Base-by-base conservation (phyloP, 2,113 vertebrate species). In the Xenopus tropicalis region DNA sequence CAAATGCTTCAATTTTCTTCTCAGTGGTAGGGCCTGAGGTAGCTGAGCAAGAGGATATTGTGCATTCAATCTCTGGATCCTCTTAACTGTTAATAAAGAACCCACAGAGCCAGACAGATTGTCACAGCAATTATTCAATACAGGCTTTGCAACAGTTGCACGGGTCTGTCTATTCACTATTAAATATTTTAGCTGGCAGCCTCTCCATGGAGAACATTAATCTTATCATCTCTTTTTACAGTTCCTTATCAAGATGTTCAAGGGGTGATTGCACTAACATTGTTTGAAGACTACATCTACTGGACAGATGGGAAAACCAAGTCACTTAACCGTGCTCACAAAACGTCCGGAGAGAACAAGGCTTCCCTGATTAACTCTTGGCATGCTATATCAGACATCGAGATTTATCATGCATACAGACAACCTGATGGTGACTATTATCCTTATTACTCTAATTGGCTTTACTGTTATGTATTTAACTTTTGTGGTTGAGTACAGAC, bases 251-350 rank as follows among this genome's bases (percentile, higher is more conserved):
- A 95, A 82, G 94, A 97, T 83, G 94, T 98, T 86, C 93, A 94
- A 73, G 94, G 94, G 66, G 96, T 98, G 83, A 97, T 98, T 87
- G 95, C 96, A 1, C 90, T 99, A 83, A 96, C 96, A 5, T 80
- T 98, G 87, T 99, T 98, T 85, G 97, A 98, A 85, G 96, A 99
- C 89, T 97, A 96, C 86, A 85, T 99, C 83, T 99, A 99, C 82
- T 99, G 97, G 97, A 98, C 94, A 37, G 96, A 99, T 1, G 96
- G 95, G 73, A 98, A 98, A 92, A 96, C 95, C 82, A 99, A 98
- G 83, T 98, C 97, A 7, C 91, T 99, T 43, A 94, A 89, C 71
- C 94, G 97, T 77, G 96, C 91, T 77, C 96, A 98, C 88, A 99
- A 98, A 91, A 98, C 94, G 70, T 95, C 92, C 0, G 96, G 96